Evolutionary conservation across 2,113 vertebrate species (phyloP).

Genomic region (Psammodynastes pulverulentus): DNA sequence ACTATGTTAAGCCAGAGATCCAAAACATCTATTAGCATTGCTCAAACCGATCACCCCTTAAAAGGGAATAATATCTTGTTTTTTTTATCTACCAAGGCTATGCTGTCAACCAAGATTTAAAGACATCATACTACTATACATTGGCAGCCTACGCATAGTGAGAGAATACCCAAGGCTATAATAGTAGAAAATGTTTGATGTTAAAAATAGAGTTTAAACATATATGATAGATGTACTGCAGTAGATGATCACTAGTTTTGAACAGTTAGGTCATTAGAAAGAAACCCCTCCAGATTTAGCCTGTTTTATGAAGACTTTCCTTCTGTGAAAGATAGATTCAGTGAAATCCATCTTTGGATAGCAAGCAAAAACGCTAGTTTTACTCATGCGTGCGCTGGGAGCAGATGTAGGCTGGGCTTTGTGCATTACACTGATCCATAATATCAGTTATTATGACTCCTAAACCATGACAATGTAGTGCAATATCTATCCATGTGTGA

Average conservation of each 20-base stretch:
- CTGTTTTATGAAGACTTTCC: neutral
- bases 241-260: too few species aligned
- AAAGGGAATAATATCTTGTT: neutral
- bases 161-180: neutral
- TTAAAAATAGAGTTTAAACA: slow-evolving; percentile 8
- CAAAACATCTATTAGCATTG: neutral
- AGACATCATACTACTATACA: slow-evolving; percentile 17
- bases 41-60: slow-evolving; percentile 16
- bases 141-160: neutral
- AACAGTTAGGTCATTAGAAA: neutral
- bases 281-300: neutral
- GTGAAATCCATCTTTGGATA: neutral
- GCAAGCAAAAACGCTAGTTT: neutral
- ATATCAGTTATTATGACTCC: neutral
- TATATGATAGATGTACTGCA: neutral
- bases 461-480: neutral
- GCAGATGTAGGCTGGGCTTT: neutral
- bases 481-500: neutral
- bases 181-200: neutral
- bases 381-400: neutral
- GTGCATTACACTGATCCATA: neutral
- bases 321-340: neutral
- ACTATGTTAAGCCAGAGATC: slow-evolving; percentile 4
- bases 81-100: slow-evolving; percentile 14
- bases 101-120: slow-evolving; percentile 21